Evolutionary conservation across 2,797 vertebrate species (phyloP).

Genomic region (Mico argentatus): DNA sequence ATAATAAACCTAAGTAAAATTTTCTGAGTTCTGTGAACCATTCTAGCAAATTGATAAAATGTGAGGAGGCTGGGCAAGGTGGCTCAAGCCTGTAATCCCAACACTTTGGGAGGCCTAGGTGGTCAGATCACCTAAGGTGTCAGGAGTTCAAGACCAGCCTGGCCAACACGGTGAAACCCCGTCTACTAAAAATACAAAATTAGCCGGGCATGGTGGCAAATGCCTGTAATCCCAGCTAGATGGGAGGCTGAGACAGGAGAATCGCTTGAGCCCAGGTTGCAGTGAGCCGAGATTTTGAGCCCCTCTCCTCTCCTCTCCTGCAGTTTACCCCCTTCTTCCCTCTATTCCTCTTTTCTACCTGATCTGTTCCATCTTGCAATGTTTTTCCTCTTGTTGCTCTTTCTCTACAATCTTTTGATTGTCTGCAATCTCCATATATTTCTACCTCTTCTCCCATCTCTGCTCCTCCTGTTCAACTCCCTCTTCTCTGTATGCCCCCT

Average conservation of each 20-base stretch:
- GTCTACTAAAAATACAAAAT: too few relatives aligned
- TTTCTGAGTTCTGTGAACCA: not conserved
- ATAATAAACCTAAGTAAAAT: not conserved
- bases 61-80: not conserved
- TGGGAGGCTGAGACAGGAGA: too few relatives aligned
- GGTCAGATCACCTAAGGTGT: too few relatives aligned
- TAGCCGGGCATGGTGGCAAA: too few relatives aligned
- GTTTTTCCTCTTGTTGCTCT: not conserved
- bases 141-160: too few relatives aligned
- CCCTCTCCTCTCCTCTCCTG: not conserved
- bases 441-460: not conserved
- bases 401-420: not conserved
- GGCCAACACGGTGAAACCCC: too few relatives aligned
- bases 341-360: not conserved
- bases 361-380: not conserved
- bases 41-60: not conserved
- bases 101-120: not conserved
- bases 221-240: too few relatives aligned
- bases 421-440: not conserved
- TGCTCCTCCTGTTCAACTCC: not conserved
- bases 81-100: not conserved
- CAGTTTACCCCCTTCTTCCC: not conserved
- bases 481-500: not conserved
- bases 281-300: not conserved
- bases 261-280: not conserved